Base-by-base conservation (phyloP, 2,888 invertebrate genomes). In the Fragum sueziense region DNA sequence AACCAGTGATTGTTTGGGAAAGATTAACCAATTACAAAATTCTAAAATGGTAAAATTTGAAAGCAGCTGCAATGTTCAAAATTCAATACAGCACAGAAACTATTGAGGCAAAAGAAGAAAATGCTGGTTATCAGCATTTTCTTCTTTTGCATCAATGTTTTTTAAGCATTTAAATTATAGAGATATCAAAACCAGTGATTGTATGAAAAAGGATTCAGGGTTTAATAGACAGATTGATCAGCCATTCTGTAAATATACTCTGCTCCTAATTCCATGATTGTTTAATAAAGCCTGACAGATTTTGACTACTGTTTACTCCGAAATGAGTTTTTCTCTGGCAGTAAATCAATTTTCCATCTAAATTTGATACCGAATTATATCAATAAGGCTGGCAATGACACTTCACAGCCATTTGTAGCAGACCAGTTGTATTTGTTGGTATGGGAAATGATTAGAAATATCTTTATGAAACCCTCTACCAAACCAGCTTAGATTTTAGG, bases 281-380 rank as follows among this genome's bases (percentile, higher is more conserved):
- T 65, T 65, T 41, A 65, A 65, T 65, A 65, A 25, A n/a, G 31
- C 34, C 37, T 65, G 65, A 41, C 65, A 65, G 65, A 11, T 65
- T 65, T 65, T 41, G 65, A 65, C 65, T 27, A 41, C 41, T 25
- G 37, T 41, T 65, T 34, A 65, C 33, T 65, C 34, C 6, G n/a
- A 65, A 65, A 65, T 65, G 65, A 65, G 34, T 41, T 9, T 65
- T 57, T 65, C 4, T 41, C 22, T 65, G 65, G 27, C 65, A 41
- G 65, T 34, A 25, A 65, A 65, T 65, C 65, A 65, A 65, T 65
- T 65, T 14, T 11, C 41, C 65, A 14, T 41, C 65, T 57, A 65
- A 41, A 41, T 65, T n/a, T 65, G 47, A 65, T 61, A 61, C 31
- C 61, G n/a, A 47, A 33, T 61, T 33, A 61, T 61, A 33, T 33